Evolutionary conservation across 1,140 invertebrate species (phyloP), one percentile per base, ranked within the genome.

Genomic region (Diorhabda sublineata): DNA sequence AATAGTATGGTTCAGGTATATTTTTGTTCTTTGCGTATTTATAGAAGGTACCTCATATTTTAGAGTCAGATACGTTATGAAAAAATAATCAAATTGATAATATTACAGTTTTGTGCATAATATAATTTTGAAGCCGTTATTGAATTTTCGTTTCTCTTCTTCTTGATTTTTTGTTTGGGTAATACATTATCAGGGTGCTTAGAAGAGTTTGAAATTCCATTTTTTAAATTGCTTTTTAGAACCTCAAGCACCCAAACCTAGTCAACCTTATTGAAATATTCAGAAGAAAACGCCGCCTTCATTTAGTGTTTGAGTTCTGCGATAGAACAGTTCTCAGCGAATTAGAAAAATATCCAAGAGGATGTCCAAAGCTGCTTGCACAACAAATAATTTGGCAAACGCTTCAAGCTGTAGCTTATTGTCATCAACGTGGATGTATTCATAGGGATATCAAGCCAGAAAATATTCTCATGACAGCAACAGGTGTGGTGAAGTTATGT

Each of bases 241-340:
- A 98, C 85, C 84, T 99, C 45, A 99, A 99, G 81, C 98, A 99
- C 84, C 95, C 95, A 6, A 99, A 99, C 82, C 82, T 99, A 72
- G 95, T 99, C 2, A 99, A 98, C 80, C 84, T 99, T 45, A 88
- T 99, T 73, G 98, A 99, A 85, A 98, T 99, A 42, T 99, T 99
- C 81, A 90, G 97, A 73, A 85, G 97, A 61, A 99, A 99, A 84
- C 88, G 95, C 69, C 93, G 98, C 78, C 85, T 99, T 5, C 98
- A 99, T 84, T 85, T 99, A 58, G 98, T 99, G 3, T 99, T 99
- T 82, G 98, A 99, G 82, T 99, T 93, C 83, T 99, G 98, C 80
- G 98, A 99, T 76, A 90, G 95, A 78, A 99, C 98, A 0, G 92
- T 99, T 56, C 86, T 99, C 4, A 93, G 98, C 77, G 97, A 99